Base-by-base conservation (phyloP, 2,113 vertebrate genomes). In the Ploceus nigricollis region DNA sequence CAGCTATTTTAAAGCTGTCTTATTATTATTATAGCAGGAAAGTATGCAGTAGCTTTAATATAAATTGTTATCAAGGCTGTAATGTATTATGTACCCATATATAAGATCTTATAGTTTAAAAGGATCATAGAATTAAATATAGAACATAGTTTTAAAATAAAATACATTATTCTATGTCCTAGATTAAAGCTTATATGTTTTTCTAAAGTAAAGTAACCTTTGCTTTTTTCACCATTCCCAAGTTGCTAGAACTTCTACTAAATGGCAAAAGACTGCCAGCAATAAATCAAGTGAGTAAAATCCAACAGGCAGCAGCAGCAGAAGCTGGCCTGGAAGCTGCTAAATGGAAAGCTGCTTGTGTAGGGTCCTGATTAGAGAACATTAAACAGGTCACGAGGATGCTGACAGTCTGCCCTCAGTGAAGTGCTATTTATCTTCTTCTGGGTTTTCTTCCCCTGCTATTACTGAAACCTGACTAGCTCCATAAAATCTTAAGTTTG, bases 391-490 rank as follows among this genome's bases (percentile, higher is more conserved):
- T 39, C 39, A 11, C 54, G 13, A 87, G 25, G 11, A 54, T 13
- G 22, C 7, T 87, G 42, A 45, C 39, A 45, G 15, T 33, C 63
- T 90, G 33, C 16, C 7, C 25, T 69, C 33, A n/a, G 9, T 25
- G n/a, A 82, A 35, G 7, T 25, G 28, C 7, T 44, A 3, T 17
- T 39, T 64, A 20, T 31, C 24, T 44, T 23, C 6, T 30, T 20
- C 8, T 7, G 1, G 4, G 4, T 1, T 20, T 39, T 4, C n/a
- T 21, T 37, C 1, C 21, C 4, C 11, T n/a, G 12, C 28, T 82
- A 11, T 61, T 53, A 54, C 33, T 53, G 54, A 68, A 76, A 45
- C 10, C 48, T 79, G 42, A 42, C 18, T 18, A 47, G 14, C 27
- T 84, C 31, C 24, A 53, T 39, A 37, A 90, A 71, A 58, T 50